These are phyloP conservation scores for Takifugu bimaculatus DNA, from an alignment of 2,113 vertebrate species.

Conservation along the genomic window DNA sequence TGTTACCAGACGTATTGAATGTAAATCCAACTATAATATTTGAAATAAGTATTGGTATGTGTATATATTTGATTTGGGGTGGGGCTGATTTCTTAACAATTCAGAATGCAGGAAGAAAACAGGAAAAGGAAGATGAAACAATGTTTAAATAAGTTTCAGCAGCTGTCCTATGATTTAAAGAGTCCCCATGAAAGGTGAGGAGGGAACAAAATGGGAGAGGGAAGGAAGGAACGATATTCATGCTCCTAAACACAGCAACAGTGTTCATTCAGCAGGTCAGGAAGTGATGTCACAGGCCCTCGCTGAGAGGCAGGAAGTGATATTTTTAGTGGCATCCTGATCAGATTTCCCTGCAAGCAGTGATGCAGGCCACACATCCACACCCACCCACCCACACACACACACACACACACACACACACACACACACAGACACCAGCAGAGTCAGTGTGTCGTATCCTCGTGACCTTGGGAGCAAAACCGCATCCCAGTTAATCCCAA, in stretches of 20 bases:
- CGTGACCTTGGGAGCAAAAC: conserved; percentile 27
- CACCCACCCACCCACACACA: conserved; percentile 12
- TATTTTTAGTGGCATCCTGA: conserved; percentile 65
- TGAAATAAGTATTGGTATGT: too few species aligned
- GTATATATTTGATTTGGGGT: too few species aligned
- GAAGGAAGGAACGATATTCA: conserved; percentile 6
- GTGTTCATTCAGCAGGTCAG: conserved; percentile 55
- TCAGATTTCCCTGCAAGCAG: conserved; percentile 53
- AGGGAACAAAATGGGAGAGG: conserved; percentile 25
- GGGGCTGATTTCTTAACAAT: too few species aligned
- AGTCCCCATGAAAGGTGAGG: conserved; percentile 7
- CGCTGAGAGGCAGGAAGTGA: conserved; percentile 54
- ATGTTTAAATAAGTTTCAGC: neutral
- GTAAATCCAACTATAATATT: too few species aligned
- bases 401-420: too few species aligned
- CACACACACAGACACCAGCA: too few species aligned
- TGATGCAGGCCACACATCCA: conserved; percentile 11
- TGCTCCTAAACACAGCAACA: conserved; percentile 12
- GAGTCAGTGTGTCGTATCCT: neutral
- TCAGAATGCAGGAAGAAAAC: neutral
- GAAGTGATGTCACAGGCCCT: conserved; percentile 61
- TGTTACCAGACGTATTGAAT: too few species aligned
- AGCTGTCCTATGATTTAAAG: conserved; percentile 9
- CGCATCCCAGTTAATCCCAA: conserved; percentile 14
- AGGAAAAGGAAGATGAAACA: neutral